phyloP scores from a whole-genome alignment of 2,113 vertebrate genomes.

The Sialia sialis region DNA sequence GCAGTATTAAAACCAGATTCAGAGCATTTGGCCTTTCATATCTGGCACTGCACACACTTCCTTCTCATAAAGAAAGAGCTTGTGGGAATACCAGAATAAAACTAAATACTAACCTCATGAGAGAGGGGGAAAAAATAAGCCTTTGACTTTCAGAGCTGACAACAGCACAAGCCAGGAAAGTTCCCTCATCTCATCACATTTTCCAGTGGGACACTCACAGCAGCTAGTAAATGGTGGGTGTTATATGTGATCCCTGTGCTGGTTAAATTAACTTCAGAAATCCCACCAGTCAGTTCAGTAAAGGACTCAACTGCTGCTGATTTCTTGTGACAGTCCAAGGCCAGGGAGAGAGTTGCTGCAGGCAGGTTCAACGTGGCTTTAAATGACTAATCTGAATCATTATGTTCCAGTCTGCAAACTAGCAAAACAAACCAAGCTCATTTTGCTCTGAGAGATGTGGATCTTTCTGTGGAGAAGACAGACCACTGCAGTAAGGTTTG shows the following conservation, averaged over 20 bases:
- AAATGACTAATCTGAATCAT: conserved; percentile 3
- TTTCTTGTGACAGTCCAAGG: conserved; percentile 5
- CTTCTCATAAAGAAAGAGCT: background rate
- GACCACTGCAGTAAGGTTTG: background rate
- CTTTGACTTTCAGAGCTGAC: background rate
- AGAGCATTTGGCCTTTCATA: background rate
- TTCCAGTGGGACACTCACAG: background rate
- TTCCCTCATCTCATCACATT: background rate
- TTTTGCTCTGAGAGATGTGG: background rate
- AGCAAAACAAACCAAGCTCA: background rate
- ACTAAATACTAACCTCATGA: background rate
- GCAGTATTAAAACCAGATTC: conserved; percentile 21
- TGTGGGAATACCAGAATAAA: conserved; percentile 14
- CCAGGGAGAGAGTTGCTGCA: background rate
- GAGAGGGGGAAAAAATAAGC: background rate
- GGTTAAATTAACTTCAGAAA: background rate
- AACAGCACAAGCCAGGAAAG: background rate
- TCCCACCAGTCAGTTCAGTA: background rate
- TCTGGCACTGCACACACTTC: background rate
- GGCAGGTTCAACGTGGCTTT: background rate
- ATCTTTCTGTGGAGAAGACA: background rate
- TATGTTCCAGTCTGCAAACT: background rate
- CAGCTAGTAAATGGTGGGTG: background rate
- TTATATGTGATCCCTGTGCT: background rate
- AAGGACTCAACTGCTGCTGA: background rate